Evolutionary conservation across 2,797 vertebrate species (phyloP).

Genomic region (Neopelma chrysocephalum): DNA sequence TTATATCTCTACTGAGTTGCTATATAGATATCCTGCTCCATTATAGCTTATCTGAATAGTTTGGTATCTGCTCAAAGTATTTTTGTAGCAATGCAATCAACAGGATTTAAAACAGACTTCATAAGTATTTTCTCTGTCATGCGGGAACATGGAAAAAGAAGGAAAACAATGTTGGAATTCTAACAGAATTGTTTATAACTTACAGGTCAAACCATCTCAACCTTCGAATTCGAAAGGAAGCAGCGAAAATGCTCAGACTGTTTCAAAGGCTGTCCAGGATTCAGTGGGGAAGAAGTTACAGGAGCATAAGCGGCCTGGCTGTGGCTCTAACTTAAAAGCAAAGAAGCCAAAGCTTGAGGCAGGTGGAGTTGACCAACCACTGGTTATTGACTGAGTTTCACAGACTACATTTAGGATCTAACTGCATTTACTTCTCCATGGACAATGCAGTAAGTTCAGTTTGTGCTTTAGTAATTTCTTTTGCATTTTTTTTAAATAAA

Average conservation of each 20-base stretch:
- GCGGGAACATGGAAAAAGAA: not conserved
- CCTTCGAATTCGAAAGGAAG: constrained; percentile 27
- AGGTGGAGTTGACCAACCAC: not conserved
- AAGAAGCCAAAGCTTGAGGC: constrained; percentile 81
- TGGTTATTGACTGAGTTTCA: constrained; percentile 42
- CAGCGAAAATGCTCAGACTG: constrained; percentile 17
- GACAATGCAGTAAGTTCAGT: not conserved
- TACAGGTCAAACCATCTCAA: constrained; percentile 76
- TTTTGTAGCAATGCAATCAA: not conserved
- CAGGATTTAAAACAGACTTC: not conserved
- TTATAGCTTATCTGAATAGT: not conserved
- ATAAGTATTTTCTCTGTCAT: not conserved
- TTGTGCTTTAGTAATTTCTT: not conserved
- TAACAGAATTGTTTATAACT: constrained; percentile 46
- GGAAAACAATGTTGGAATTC: not conserved
- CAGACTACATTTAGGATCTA: not conserved
- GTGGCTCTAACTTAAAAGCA: constrained; percentile 66
- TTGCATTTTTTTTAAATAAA: not conserved
- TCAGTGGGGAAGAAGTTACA: constrained; percentile 61
- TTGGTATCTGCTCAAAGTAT: not conserved
- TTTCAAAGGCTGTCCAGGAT: constrained; percentile 36
- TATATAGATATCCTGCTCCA: not conserved
- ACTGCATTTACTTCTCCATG: not conserved
- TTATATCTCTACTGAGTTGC: not conserved
- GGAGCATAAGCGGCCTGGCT: constrained; percentile 59